Percentiles rank a stretch among this genome's conserved stretches.
Conservation (phyloP, 2,888 invertebrate species). For the Cheilosia grossa region DNA sequence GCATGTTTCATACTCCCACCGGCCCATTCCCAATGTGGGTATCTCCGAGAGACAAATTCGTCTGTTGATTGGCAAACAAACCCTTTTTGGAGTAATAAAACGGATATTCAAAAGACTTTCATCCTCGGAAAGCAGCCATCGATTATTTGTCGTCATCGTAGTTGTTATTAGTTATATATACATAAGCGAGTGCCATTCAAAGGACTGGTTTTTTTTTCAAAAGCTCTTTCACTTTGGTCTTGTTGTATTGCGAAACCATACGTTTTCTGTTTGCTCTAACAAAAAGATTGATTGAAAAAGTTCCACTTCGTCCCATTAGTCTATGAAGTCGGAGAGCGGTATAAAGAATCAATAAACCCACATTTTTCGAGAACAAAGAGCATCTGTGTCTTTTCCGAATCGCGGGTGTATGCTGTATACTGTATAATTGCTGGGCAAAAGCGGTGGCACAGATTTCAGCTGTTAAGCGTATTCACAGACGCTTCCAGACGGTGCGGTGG, state of each 20-base stretch:
- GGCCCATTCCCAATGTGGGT: constrained; percentile 4
- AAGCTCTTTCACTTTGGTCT: constrained; percentile 6
- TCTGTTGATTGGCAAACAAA: constrained; percentile 67
- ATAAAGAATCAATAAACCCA: constrained; percentile 49
- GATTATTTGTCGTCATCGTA: constrained; percentile 54
- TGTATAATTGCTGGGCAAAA: constrained; percentile 30
- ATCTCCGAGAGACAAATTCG: constrained; percentile 44
- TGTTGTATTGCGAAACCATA: constrained; percentile 56
- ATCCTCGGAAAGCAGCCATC: constrained; percentile 30
- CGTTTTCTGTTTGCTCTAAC: constrained; percentile 48
- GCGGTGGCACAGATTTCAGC: constrained; percentile 12
- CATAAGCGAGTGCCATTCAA: constrained; percentile 37
- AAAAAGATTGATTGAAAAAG: constrained; percentile 71
- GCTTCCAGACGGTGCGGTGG: not conserved
- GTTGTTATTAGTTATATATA: constrained; percentile 44
- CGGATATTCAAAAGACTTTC: constrained; percentile 29
- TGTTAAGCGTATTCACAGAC: constrained; percentile 27
- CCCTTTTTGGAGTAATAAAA: constrained; percentile 62
- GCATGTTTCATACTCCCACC: constrained; percentile 17
- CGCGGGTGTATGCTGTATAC: not conserved
- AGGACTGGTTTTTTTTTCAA: not conserved
- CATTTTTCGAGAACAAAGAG: constrained; percentile 30
- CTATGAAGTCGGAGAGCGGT: constrained; percentile 54
- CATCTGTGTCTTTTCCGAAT: constrained; percentile 34
- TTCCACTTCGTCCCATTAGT: constrained; percentile 51